phyloP scores from a whole-genome alignment of 92 coral and sea anemone species.

The Pocillopora meandrina region DNA sequence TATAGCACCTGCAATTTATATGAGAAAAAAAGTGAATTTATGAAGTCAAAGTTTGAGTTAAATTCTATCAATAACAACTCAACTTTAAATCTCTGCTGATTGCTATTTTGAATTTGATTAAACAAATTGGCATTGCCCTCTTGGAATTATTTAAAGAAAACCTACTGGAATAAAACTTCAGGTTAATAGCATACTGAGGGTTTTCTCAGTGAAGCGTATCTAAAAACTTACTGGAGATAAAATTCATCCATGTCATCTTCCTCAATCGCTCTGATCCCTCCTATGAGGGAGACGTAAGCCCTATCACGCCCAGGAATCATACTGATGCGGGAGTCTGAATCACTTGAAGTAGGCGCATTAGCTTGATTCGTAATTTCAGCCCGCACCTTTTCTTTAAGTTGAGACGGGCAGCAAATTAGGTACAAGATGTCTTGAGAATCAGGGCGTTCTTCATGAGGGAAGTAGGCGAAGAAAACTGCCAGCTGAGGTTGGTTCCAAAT shows the following conservation, averaged over 20 bases:
- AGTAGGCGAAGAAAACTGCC: conserved; percentile 37
- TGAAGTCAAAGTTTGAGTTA: no score
- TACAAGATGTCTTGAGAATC: conserved; percentile 22
- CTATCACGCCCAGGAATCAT: conserved; percentile 23
- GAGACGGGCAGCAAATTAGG: conserved; percentile 30
- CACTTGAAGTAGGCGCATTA: not conserved
- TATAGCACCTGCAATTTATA: no score
- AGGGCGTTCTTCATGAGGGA: not conserved
- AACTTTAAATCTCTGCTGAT: no score
- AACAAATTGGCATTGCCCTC: not conserved
- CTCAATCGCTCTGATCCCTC: not conserved
- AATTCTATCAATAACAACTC: no score
- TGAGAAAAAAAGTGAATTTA: no score
- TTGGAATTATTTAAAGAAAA: no score
- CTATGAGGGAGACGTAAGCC: conserved; percentile 15
- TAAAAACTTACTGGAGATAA: conserved; percentile 5
- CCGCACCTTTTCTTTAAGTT: not conserved
- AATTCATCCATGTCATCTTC: not conserved
- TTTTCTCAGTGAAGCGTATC: no score
- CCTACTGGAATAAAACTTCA: no score
- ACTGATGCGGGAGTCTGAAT: not conserved
- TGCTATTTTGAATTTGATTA: no score
- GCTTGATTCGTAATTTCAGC: not conserved
- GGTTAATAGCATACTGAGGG: no score
- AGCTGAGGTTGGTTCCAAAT: conserved; percentile 10